These are phyloP conservation scores for Stichopus horrens DNA, from an alignment of 53 echinoderm and acorn worm species.

Conservation along the genomic window DNA sequence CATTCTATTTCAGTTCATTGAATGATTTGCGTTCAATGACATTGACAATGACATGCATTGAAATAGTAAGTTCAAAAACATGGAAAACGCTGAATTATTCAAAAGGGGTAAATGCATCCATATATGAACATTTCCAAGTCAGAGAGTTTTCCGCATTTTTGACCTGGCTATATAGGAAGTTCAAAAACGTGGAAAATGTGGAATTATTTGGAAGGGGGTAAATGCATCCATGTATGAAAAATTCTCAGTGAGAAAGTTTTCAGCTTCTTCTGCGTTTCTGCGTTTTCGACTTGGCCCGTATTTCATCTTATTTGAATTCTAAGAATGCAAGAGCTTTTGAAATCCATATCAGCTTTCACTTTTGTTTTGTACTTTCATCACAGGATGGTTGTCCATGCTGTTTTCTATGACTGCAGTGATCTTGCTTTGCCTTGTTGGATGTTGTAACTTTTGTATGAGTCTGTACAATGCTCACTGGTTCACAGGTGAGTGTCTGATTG, in stretches of 20 bases:
- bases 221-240: too few species aligned
- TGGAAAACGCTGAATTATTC: too few species aligned
- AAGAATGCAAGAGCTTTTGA: neutral
- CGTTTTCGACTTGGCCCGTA: neutral
- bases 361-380: constrained; percentile 11
- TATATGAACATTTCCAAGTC: too few species aligned
- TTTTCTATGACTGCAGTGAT: constrained; percentile 57
- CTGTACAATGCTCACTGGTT: constrained; percentile 56
- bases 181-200: too few species aligned
- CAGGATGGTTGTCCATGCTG: constrained; percentile 61
- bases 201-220: too few species aligned
- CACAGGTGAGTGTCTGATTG: constrained; percentile 57
- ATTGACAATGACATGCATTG: too few species aligned
- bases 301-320: neutral
- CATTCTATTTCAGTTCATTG: too few species aligned
- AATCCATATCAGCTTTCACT: neutral
- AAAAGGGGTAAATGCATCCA: too few species aligned
- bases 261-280: neutral
- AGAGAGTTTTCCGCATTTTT: too few species aligned
- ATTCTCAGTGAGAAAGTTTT: neutral
- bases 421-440: constrained; percentile 43
- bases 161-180: too few species aligned
- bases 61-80: too few species aligned
- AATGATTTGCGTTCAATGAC: too few species aligned
- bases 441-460: constrained; percentile 51